phyloP scores from a whole-genome alignment of 2,888 invertebrate genomes.

The Seira musarum region DNA sequence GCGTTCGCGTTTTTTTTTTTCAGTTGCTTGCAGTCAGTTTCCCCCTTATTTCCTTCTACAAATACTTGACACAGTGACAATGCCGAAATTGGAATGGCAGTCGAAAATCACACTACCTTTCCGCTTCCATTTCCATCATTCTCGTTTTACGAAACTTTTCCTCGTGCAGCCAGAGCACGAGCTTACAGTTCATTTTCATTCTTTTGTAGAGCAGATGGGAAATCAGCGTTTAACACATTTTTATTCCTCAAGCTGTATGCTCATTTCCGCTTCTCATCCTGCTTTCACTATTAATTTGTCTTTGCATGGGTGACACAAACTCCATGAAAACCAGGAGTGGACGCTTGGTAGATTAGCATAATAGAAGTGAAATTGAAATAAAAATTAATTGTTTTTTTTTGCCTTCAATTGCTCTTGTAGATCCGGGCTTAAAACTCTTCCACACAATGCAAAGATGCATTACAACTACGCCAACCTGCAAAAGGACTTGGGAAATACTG shows the following conservation, averaged over 20 bases:
- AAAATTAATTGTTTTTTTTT: background rate
- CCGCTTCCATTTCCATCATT: background rate
- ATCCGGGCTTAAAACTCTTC: constrained; percentile 84
- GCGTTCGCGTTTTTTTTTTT: constrained; percentile 3
- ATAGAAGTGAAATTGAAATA: too few relatives aligned
- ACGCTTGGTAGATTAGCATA: too few relatives aligned
- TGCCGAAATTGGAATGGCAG: constrained; percentile 2
- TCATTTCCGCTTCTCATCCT: constrained; percentile 1
- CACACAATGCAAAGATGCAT: constrained; percentile 91
- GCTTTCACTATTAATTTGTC: background rate
- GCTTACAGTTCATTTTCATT: too few relatives aligned
- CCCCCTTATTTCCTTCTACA: background rate
- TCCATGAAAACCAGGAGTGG: too few relatives aligned
- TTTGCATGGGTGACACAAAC: too few relatives aligned
- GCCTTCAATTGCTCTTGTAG: constrained; percentile 76
- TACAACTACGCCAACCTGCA: constrained; percentile 92
- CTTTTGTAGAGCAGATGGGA: too few relatives aligned
- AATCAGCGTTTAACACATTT: too few relatives aligned
- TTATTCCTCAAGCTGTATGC: background rate
- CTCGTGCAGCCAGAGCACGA: background rate
- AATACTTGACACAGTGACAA: constrained; percentile 10
- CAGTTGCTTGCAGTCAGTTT: too few relatives aligned
- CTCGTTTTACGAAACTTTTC: background rate
- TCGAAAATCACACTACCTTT: constrained; percentile 10
- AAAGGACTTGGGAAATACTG: constrained; percentile 82